Evolutionary conservation across 1,140 invertebrate species (phyloP).

Genomic region (Penaeus chinensis): DNA sequence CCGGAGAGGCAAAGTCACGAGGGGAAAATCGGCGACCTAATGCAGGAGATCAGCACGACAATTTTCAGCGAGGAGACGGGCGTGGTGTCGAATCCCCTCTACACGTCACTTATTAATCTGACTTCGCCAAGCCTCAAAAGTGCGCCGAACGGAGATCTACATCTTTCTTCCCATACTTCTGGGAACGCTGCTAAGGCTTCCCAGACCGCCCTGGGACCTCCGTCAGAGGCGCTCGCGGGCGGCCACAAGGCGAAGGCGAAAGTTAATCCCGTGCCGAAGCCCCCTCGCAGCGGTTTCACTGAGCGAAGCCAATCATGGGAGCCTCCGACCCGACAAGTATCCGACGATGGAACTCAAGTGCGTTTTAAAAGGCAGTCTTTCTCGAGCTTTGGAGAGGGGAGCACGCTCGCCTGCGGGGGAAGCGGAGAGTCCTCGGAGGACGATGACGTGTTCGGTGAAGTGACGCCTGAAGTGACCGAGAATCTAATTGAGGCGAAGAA

Average conservation of each 20-base stretch:
- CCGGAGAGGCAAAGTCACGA: background rate
- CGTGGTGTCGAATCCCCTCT: constrained; percentile 10
- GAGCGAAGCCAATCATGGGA: constrained; percentile 32
- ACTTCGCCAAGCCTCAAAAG: too few relatives aligned
- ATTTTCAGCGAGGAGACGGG: background rate
- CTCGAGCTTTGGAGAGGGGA: background rate
- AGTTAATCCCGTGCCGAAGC: constrained; percentile 48
- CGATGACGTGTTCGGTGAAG: too few relatives aligned
- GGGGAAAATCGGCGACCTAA: background rate
- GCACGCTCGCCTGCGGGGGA: too few relatives aligned
- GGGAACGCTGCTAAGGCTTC: constrained; percentile 19
- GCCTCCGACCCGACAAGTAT: background rate
- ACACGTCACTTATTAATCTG: constrained; percentile 5
- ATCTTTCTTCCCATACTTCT: background rate
- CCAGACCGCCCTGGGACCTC: background rate
- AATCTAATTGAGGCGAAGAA: too few relatives aligned
- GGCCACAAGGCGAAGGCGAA: background rate
- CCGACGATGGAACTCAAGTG: background rate
- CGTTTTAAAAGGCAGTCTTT: background rate
- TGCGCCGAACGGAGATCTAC: background rate
- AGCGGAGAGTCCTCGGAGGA: too few relatives aligned
- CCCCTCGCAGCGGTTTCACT: constrained; percentile 5
- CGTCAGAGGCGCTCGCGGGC: background rate
- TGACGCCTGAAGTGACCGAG: too few relatives aligned
- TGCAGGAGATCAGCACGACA: background rate